These are phyloP conservation scores for Aurelia sp. DNA, from an alignment of 30 jellyfish, hydroid and myxozoan species.

Conservation along the genomic window DNA sequence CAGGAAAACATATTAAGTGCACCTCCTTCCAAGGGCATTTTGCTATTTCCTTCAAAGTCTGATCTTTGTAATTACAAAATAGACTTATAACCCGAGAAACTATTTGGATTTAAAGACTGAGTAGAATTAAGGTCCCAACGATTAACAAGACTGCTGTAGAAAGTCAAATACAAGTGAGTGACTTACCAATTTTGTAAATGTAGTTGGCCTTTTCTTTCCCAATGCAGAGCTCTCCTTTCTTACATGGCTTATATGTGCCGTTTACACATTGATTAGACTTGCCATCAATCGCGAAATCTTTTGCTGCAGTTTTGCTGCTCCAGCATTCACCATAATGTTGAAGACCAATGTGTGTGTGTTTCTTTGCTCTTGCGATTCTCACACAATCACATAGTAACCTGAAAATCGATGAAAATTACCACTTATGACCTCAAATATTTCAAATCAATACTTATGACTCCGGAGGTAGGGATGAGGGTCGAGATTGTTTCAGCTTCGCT, in stretches of 20 bases:
- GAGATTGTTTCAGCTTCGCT: too few species aligned
- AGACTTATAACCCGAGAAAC: not conserved
- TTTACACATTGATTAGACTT: conserved; percentile 19
- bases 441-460: not conserved
- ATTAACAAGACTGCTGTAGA: not conserved
- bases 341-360: conserved; percentile 13
- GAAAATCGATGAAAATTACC: too few species aligned
- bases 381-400: conserved; percentile 40
- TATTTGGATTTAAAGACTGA: not conserved
- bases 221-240: conserved; percentile 31
- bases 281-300: conserved; percentile 25
- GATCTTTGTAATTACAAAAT: too few species aligned
- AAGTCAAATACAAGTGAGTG: not conserved
- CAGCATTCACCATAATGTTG: conserved; percentile 53
- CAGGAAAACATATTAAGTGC: too few species aligned
- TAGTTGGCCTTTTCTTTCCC: conserved; percentile 35
- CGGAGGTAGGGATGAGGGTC: too few species aligned
- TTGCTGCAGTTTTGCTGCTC: conserved; percentile 11
- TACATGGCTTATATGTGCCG: conserved; percentile 38
- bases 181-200: conserved; percentile 40
- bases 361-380: conserved; percentile 4
- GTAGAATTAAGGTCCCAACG: not conserved
- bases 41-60: too few species aligned
- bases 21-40: too few species aligned
- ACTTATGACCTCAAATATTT: not conserved